Evolutionary conservation across 2,113 vertebrate genomes (phyloP).

Genomic region (Nanger granti): DNA sequence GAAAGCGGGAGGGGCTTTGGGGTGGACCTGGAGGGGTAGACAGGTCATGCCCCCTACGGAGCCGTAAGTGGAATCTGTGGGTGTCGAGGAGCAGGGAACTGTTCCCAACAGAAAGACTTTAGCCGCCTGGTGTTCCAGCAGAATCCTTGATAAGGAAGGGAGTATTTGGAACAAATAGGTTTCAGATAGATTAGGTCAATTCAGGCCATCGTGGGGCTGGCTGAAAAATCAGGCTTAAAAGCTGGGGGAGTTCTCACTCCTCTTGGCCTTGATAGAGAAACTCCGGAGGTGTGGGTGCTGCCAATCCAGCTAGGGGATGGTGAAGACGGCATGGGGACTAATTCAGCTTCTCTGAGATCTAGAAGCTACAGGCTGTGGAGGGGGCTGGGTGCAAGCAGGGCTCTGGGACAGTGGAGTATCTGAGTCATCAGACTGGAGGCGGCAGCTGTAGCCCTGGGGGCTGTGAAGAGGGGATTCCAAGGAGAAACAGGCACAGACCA

Average conservation of each 20-base stretch:
- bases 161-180: background rate
- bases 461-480: background rate
- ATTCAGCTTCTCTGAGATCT: background rate
- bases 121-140: background rate
- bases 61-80: too few relatives aligned
- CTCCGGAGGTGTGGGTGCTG: fast-evolving
- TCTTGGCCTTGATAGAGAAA: background rate
- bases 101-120: background rate
- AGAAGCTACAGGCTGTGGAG: too few relatives aligned
- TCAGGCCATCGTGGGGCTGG: fast-evolving
- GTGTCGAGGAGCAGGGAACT: background rate
- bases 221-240: background rate
- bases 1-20: fast-evolving
- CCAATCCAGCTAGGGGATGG: fast-evolving
- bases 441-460: too few relatives aligned
- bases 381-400: background rate
- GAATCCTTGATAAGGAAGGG: background rate
- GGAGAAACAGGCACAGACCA: fast-evolving
- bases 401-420: background rate
- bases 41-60: fast-evolving
- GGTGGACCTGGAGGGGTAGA: background rate
- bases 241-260: fast-evolving
- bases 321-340: fast-evolving
- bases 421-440: background rate
- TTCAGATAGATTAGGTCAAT: fast-evolving